A percentile compares a stretch with the other conserved stretches of the same genome.
These are phyloP conservation scores for Phataginus tricuspis DNA, from an alignment of 2,797 vertebrate species.

Conservation along the genomic window DNA sequence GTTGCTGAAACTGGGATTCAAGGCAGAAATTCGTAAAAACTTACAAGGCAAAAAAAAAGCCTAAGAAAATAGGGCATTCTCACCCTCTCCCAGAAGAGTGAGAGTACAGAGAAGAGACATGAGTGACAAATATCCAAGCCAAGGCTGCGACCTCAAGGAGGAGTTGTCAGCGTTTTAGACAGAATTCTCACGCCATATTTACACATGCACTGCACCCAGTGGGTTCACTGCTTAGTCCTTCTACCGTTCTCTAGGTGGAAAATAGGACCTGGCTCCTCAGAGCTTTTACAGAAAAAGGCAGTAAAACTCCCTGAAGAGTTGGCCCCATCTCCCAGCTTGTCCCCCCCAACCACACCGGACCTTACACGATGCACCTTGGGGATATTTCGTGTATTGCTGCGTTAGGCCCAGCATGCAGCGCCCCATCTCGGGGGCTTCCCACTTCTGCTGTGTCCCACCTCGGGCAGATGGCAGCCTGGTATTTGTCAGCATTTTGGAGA, in stretches of 20 bases:
- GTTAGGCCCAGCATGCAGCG: not conserved
- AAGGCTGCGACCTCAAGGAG: slow-evolving; percentile 30
- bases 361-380: not conserved
- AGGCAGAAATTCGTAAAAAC: slow-evolving; percentile 16
- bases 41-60: not conserved
- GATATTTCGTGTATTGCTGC: not conserved
- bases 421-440: not conserved
- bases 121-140: slow-evolving; percentile 61
- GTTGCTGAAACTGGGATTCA: slow-evolving; percentile 3
- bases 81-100: slow-evolving; percentile 20
- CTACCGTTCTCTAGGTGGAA: slow-evolving; percentile 58
- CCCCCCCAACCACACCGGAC: slow-evolving; percentile 27
- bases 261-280: slow-evolving; percentile 55
- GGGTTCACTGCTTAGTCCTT: slow-evolving; percentile 53
- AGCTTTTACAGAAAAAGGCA: slow-evolving; percentile 60
- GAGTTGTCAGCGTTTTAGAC: slow-evolving; percentile 44
- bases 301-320: slow-evolving; percentile 54
- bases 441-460: not conserved
- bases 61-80: slow-evolving; percentile 33
- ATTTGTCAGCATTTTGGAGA: slow-evolving; percentile 19
- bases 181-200: slow-evolving; percentile 43
- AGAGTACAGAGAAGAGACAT: not conserved
- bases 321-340: slow-evolving; percentile 15
- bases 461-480: not conserved
- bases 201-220: slow-evolving; percentile 52